Evolutionary conservation across 2,888 invertebrate species (phyloP), one percentile per base, ranked within the genome.

Genomic region (Sesia bembeciformis): DNA sequence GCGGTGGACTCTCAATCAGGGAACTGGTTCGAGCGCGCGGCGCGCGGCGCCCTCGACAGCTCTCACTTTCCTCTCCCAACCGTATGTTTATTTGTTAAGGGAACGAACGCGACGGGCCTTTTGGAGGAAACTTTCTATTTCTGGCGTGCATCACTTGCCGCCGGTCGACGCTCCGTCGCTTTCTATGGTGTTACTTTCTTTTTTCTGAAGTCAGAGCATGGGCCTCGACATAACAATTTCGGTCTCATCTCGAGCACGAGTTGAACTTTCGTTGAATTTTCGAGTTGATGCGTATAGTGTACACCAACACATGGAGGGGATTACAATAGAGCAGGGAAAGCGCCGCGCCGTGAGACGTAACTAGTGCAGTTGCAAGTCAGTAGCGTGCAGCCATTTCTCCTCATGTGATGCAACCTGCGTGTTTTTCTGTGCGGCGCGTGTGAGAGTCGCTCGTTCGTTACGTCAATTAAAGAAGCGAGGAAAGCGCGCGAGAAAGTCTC

Each of bases 141-240:
- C 87, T 84, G 84, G 80, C 81, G 76, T 59, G 72, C 74, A 76
- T 74, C 77, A 78, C 74, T 83, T 77, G 76, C 78, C 70, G 66
- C 84, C 81, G 84, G 86, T 86, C 85, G 85, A 82, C 74, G 87
- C 68, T 78, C 65, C 70, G 74, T 78, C 83, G 84, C 88, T 88
- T 88, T 88, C 88, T 87, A 87, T 78, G 77, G 71, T 65, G 77
- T 79, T 81, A 87, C 86, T 87, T 88, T 88, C 87, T 86, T 87
- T 88, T 87, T 85, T 81, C 68, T 75, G 76, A 70, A 74, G 64
- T 66, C 68, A 64, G 66, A 66, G 66, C 72, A 72, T 71, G 67
- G 70, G 71, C 72, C 64, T 72, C 70, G 61, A 62, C 62, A 67
- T 58, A 64, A 63, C 67, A 63, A 73, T 69, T 78, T 75, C 64